These are phyloP conservation scores for Pseudomyrmex pallidus DNA, from an alignment of 1,140 invertebrate species.

Conservation along the genomic window DNA sequence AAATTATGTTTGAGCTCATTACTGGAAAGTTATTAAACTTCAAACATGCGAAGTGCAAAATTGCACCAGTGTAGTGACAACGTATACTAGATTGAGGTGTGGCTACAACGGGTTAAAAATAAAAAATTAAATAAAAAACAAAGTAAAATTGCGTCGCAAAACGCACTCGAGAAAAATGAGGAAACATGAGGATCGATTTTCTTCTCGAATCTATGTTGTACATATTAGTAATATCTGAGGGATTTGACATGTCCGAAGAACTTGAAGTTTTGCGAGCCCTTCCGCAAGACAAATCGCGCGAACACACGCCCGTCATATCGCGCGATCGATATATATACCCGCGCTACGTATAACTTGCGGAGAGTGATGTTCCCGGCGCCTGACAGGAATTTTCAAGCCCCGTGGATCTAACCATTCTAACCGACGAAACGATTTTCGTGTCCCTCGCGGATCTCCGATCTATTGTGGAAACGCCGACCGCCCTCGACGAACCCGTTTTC, in stretches of 20 bases:
- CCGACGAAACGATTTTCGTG: slow-evolving; percentile 79
- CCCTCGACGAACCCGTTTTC: slow-evolving; percentile 60
- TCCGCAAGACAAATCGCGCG: slow-evolving; percentile 79
- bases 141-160: background rate
- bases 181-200: background rate
- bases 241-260: slow-evolving; percentile 10
- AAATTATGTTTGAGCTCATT: too few relatives aligned
- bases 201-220: background rate
- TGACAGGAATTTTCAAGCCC: slow-evolving; percentile 79
- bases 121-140: slow-evolving; percentile 1
- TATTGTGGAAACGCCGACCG: slow-evolving; percentile 55
- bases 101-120: too few relatives aligned
- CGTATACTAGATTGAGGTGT: too few relatives aligned
- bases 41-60: too few relatives aligned
- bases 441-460: slow-evolving; percentile 71
- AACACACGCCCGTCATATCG: slow-evolving; percentile 75
- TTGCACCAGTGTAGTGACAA: too few relatives aligned
- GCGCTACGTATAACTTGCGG: slow-evolving; percentile 60
- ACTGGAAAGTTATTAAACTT: too few relatives aligned
- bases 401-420: slow-evolving; percentile 65
- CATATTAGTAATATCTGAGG: slow-evolving; percentile 30
- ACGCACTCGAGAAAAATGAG: background rate
- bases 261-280: slow-evolving; percentile 7
- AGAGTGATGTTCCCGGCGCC: slow-evolving; percentile 78
- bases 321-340: slow-evolving; percentile 53